Conservation (phyloP, 1,140 invertebrate species). For the Drosophila ambigua region DNA sequence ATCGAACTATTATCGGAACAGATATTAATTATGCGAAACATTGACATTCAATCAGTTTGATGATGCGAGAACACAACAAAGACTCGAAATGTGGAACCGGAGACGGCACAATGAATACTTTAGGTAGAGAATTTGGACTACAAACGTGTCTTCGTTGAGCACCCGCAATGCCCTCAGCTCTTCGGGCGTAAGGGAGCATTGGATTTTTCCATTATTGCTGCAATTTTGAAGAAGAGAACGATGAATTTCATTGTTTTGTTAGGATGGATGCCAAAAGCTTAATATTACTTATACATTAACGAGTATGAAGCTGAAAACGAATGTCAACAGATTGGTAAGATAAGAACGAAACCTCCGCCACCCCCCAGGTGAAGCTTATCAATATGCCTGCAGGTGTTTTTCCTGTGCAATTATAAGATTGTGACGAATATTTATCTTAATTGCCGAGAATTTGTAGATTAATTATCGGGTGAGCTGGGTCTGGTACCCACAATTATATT, state of each 20-base stretch:
- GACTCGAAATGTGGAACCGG: not conserved
- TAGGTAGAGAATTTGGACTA: conserved; percentile 47
- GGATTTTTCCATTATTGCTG: conserved; percentile 49
- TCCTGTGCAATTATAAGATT: not conserved
- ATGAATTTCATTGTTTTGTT: conserved; percentile 6
- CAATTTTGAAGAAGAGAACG: conserved; percentile 32
- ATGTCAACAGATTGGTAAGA: conserved; percentile 18
- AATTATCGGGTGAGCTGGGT: conserved; percentile 6
- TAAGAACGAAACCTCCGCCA: not conserved
- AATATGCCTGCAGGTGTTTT: not conserved
- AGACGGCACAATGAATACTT: conserved; percentile 22
- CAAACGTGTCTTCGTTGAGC: conserved; percentile 74
- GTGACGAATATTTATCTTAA: conserved; percentile 3
- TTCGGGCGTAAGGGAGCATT: conserved; percentile 53
- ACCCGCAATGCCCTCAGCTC: conserved; percentile 59
- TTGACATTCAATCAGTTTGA: conserved; percentile 14
- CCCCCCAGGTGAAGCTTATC: no score
- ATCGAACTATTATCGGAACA: conserved; percentile 1
- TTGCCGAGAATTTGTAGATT: conserved; percentile 3
- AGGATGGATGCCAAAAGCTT: conserved; percentile 13
- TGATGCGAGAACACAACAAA: conserved; percentile 22
- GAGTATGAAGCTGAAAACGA: conserved; percentile 32
- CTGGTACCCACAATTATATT: conserved; percentile 14
- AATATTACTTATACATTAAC: not conserved
- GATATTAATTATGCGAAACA: conserved; percentile 30